Evolutionary conservation across 2,113 vertebrate genomes (phyloP).

Genomic region (Stomatorhinus ivindoensis): DNA sequence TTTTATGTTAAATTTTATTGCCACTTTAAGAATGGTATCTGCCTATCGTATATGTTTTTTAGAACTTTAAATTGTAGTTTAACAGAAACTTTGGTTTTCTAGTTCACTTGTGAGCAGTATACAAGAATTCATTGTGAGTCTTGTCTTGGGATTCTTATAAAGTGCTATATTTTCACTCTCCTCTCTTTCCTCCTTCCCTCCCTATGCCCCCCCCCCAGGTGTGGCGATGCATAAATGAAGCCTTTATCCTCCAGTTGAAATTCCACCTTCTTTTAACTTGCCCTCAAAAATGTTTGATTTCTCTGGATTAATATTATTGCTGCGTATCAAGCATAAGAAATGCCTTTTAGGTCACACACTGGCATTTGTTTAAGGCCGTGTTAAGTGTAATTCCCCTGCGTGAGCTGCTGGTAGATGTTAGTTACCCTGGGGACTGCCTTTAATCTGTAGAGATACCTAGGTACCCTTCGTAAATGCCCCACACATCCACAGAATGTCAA

Average conservation of each 20-base stretch:
- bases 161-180: background rate
- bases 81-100: background rate
- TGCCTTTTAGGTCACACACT: background rate
- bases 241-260: slow-evolving; percentile 13
- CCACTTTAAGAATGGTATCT: background rate
- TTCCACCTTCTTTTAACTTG: background rate
- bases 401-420: background rate
- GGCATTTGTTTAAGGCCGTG: background rate
- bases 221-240: slow-evolving; percentile 3
- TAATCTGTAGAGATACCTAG: background rate
- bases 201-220: background rate
- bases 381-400: background rate
- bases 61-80: background rate
- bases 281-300: slow-evolving; percentile 10
- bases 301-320: slow-evolving; percentile 10
- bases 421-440: background rate
- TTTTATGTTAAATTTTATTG: background rate
- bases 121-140: background rate
- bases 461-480: background rate
- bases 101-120: background rate
- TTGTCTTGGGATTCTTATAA: background rate
- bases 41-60: background rate
- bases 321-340: background rate
- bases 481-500: background rate
- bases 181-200: background rate